A percentile compares a stretch with the other conserved stretches of the same genome.
Evolutionary conservation across 2,888 invertebrate genomes (phyloP).

Genomic region (Melanostoma mellinum): DNA sequence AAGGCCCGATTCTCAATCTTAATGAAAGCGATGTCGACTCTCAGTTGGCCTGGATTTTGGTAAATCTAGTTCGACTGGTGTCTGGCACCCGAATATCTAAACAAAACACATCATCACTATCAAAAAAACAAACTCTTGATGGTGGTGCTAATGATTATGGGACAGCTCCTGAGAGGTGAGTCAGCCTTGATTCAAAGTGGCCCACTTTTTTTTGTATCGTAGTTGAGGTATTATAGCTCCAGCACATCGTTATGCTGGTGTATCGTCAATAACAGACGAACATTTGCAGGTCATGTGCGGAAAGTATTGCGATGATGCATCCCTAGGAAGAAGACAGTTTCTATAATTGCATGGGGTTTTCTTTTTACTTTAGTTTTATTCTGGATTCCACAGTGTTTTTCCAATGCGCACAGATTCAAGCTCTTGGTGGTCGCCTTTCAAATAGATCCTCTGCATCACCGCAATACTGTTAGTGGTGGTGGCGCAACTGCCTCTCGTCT

Average conservation of each 20-base stretch:
- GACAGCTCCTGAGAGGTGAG: conserved; percentile 58
- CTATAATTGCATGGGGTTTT: conserved; percentile 34
- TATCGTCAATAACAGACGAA: conserved; percentile 11
- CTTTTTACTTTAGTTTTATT: conserved; percentile 10
- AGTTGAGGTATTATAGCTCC: conserved; percentile 8
- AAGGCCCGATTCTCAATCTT: conserved; percentile 24
- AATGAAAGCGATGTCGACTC: conserved; percentile 27
- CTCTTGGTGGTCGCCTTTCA: conserved; percentile 46
- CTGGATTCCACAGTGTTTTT: not conserved
- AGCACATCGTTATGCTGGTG: conserved; percentile 12
- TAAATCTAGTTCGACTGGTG: conserved; percentile 61
- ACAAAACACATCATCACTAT: conserved; percentile 54
- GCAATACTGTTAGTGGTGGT: not conserved
- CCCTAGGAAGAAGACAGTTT: conserved; percentile 13
- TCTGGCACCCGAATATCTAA: conserved; percentile 72
- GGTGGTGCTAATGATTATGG: conserved; percentile 65
- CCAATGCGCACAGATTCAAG: conserved; percentile 25
- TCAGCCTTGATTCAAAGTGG: conserved; percentile 64
- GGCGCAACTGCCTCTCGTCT: conserved; percentile 46
- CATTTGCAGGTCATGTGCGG: conserved; percentile 66
- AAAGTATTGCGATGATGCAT: conserved; percentile 43
- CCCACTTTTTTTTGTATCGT: conserved; percentile 54
- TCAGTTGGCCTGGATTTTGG: conserved; percentile 61
- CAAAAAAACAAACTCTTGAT: conserved; percentile 64
- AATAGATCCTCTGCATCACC: conserved; percentile 31